Percentiles rank a stretch among this genome's conserved stretches.
Conservation (phyloP, 1,140 invertebrate species). For the Rhyzopertha dominica region DNA sequence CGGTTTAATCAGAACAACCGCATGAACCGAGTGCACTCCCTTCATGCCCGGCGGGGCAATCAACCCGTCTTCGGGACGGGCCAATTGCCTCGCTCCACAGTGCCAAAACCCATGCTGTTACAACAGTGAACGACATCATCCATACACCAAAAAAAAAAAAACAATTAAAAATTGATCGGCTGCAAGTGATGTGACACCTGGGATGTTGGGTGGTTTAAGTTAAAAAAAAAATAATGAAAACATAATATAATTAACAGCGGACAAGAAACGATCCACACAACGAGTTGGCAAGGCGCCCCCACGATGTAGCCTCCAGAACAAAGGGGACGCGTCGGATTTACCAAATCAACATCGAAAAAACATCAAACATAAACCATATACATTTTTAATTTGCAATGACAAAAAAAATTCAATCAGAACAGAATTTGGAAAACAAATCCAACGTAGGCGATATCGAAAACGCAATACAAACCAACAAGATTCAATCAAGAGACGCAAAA, state of each 20-base stretch:
- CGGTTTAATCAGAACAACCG: constrained; percentile 33
- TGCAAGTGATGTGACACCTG: constrained; percentile 30
- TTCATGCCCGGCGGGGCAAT: constrained; percentile 45
- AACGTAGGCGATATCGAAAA: constrained; percentile 22
- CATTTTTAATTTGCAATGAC: no score
- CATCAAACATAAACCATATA: no score
- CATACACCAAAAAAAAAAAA: constrained; percentile 21
- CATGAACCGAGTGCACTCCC: constrained; percentile 40
- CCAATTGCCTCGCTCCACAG: constrained; percentile 18
- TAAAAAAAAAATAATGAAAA: constrained; percentile 19
- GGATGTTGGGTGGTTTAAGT: constrained; percentile 20
- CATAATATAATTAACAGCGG: constrained; percentile 22
- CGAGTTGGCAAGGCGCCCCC: no score
- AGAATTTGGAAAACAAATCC: constrained; percentile 35
- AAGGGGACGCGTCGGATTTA: constrained; percentile 41
- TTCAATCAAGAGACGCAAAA: constrained; percentile 31
- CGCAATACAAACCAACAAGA: constrained; percentile 32
- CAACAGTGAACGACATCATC: constrained; percentile 13
- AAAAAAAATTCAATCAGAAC: constrained; percentile 28
- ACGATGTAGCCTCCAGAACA: constrained; percentile 50
- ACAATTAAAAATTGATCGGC: constrained; percentile 17
- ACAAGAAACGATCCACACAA: constrained; percentile 19
- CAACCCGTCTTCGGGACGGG: constrained; percentile 20
- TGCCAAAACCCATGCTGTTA: constrained; percentile 33
- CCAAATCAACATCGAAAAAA: no score